A percentile compares a stretch with the other conserved stretches of the same genome.
phyloP scores from a whole-genome alignment of 2,797 vertebrate species.

The Danio kyathit region DNA sequence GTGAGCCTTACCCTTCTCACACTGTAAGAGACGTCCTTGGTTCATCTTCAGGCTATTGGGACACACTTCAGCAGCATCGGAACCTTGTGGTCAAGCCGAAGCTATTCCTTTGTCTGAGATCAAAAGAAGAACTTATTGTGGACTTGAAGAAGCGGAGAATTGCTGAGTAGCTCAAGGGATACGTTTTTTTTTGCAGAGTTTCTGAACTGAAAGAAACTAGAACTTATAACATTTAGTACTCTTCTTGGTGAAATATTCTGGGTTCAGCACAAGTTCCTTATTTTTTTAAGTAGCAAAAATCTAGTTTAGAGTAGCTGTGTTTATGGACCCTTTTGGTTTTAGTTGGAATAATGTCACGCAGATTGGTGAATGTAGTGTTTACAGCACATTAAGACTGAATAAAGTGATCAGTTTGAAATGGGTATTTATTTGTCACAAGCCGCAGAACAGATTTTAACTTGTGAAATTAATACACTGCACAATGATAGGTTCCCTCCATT shows the following conservation, averaged over 20 bases:
- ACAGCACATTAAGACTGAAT: no score
- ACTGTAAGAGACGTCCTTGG: slow-evolving; percentile 43
- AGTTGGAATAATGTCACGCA: no score
- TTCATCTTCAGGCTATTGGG: slow-evolving; percentile 29
- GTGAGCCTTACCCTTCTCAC: slow-evolving; percentile 18
- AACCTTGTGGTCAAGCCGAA: slow-evolving; percentile 28
- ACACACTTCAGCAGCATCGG: slow-evolving; percentile 27
- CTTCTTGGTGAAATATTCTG: no score
- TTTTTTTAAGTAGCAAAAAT: no score
- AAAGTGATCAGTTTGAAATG: no score
- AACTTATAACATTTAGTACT: not conserved
- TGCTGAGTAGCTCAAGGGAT: slow-evolving; percentile 7
- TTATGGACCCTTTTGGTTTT: no score
- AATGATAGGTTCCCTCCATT: no score
- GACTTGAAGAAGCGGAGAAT: slow-evolving; percentile 25
- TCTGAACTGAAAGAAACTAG: not conserved
- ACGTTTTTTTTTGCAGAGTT: not conserved
- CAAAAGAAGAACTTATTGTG: slow-evolving; percentile 32
- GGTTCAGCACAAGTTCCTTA: not conserved
- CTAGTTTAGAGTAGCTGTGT: no score
- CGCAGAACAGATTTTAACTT: no score
- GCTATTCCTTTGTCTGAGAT: slow-evolving; percentile 21
- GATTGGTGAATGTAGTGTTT: no score
- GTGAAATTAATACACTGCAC: no score
- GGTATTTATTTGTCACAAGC: no score